These are phyloP conservation scores for Rhinopomastus cyanomelas DNA, from an alignment of 2,113 vertebrate species.

Conservation along the genomic window DNA sequence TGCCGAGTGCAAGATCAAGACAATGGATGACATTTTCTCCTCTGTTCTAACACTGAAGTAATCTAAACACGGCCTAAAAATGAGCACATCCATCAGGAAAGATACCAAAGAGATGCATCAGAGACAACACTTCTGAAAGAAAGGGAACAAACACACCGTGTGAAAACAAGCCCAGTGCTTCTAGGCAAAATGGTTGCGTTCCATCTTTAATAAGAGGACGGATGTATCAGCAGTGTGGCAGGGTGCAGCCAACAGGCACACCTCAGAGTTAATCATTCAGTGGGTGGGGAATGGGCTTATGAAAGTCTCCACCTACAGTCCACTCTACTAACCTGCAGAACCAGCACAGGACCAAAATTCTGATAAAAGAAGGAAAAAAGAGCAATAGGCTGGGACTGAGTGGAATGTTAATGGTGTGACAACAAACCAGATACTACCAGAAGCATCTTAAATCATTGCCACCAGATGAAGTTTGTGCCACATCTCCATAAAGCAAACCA, in stretches of 20 bases:
- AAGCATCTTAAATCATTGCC: not conserved
- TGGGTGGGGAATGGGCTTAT: not conserved
- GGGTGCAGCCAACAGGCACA: not conserved
- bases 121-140: not conserved
- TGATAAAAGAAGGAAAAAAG: not conserved
- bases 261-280: not conserved
- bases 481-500: not conserved
- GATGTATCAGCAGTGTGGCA: not conserved
- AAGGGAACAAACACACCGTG: fast-evolving
- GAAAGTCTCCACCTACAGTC: not conserved
- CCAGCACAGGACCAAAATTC: not conserved
- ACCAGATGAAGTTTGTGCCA: not conserved
- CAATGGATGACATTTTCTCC: not conserved
- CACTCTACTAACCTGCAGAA: constrained; percentile 21
- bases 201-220: not conserved
- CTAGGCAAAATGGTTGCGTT: not conserved
- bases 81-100: not conserved
- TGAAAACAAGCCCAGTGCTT: not conserved
- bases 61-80: not conserved
- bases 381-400: not conserved
- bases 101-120: not conserved
- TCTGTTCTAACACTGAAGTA: not conserved
- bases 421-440: not conserved
- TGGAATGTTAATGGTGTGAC: not conserved
- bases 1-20: not conserved